Conservation (phyloP, 2,888 invertebrate species). For the Mythimna albipuncta region DNA sequence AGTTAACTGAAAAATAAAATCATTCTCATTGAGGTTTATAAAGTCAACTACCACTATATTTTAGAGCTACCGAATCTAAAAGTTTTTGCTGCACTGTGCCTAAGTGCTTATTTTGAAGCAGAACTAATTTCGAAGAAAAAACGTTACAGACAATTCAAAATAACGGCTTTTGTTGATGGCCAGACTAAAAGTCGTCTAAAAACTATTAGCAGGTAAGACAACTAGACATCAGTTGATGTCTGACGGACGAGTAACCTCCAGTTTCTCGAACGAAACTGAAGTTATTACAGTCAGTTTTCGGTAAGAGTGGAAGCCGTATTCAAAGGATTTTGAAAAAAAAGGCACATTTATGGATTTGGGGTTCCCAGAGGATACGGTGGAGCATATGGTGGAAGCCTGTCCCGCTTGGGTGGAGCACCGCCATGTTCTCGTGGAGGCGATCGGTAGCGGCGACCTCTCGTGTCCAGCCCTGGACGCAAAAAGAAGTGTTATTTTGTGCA, state of each 20-base stretch:
- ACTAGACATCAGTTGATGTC: not conserved
- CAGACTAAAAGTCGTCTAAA: constrained; percentile 24
- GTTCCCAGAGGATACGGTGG: too few relatives aligned
- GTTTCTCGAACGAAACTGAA: not conserved
- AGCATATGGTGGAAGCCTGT: too few relatives aligned
- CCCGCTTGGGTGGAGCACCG: too few relatives aligned
- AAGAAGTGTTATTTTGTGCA: too few relatives aligned
- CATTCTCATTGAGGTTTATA: not conserved
- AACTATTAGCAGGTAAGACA: constrained; percentile 1
- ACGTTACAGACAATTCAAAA: constrained; percentile 70
- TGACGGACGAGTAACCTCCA: not conserved
- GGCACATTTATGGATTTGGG: too few relatives aligned
- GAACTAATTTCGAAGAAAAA: constrained; percentile 78
- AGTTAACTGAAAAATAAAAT: too few relatives aligned
- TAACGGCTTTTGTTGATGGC: constrained; percentile 74
- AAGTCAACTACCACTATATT: not conserved
- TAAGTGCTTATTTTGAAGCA: constrained; percentile 58
- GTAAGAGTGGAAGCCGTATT: too few relatives aligned
- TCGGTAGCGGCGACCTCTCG: too few relatives aligned
- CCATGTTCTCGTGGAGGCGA: too few relatives aligned
- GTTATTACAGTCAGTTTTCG: too few relatives aligned
- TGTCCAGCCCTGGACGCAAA: too few relatives aligned
- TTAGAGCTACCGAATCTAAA: not conserved
- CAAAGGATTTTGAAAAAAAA: too few relatives aligned
- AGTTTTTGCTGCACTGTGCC: constrained; percentile 22